phyloP scores from a whole-genome alignment of 2,113 vertebrate genomes.

The Phalacrocorax aristotelis region DNA sequence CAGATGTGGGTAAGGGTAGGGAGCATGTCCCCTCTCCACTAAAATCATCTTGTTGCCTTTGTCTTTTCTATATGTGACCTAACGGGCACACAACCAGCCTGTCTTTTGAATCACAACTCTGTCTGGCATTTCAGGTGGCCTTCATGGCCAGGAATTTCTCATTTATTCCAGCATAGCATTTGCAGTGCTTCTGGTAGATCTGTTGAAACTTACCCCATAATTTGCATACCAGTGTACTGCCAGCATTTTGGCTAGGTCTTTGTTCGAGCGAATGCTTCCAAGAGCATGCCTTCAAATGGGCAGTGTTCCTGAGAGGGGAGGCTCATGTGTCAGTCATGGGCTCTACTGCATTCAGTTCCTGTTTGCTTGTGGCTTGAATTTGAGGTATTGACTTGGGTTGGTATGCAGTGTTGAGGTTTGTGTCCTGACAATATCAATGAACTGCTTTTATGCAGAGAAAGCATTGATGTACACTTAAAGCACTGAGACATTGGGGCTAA shows the following conservation, averaged over 20 bases:
- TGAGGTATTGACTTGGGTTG: not conserved
- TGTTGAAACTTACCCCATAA: not conserved
- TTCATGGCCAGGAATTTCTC: not conserved
- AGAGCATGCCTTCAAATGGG: not conserved
- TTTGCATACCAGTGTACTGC: not conserved
- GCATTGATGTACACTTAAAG: fast-evolving
- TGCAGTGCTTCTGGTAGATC: not conserved
- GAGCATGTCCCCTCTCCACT: not conserved
- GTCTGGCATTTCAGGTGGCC: not conserved
- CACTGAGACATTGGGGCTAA: not conserved
- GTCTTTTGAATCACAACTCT: not conserved
- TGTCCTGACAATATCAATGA: not conserved
- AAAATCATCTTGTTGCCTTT: not conserved
- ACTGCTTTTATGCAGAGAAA: not conserved
- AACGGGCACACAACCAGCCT: fast-evolving
- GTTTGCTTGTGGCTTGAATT: not conserved
- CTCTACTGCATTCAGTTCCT: not conserved
- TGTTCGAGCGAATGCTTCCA: not conserved
- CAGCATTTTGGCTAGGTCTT: not conserved
- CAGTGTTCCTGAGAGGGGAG: not conserved
- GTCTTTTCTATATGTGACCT: not conserved
- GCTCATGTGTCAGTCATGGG: not conserved
- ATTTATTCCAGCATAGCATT: not conserved
- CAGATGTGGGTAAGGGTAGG: not conserved
- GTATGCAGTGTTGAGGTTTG: not conserved